phyloP scores from a whole-genome alignment of 1,140 invertebrate species.

The Leptoteleia sp. region DNA sequence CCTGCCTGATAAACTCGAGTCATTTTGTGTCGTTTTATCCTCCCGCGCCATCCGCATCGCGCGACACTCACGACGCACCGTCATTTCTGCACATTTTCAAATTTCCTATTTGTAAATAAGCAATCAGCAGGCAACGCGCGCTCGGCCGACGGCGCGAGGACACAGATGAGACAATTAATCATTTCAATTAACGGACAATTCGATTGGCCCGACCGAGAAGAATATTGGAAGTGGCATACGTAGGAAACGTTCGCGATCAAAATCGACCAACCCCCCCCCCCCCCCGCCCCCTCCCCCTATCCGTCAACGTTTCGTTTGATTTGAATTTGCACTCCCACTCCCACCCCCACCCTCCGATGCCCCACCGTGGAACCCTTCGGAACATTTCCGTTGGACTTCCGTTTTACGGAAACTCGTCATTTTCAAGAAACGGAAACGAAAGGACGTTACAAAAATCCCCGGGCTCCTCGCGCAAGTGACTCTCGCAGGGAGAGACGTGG shows the following conservation, averaged over 20 bases:
- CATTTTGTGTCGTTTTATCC: conserved; percentile 43
- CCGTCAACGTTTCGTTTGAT: conserved; percentile 19
- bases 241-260: conserved; percentile 69
- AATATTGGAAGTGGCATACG: conserved; percentile 78
- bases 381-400: conserved; percentile 41
- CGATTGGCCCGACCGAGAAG: conserved; percentile 78
- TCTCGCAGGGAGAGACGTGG: neutral
- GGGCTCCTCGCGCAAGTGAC: neutral
- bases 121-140: conserved; percentile 74
- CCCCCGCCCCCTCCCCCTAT: neutral
- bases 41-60: conserved; percentile 30
- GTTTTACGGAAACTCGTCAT: conserved; percentile 56
- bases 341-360: too few species aligned
- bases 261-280: too few species aligned
- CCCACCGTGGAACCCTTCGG: too few species aligned
- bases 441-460: conserved; percentile 37
- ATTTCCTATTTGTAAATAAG: conserved; percentile 83
- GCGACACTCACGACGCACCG: conserved; percentile 22
- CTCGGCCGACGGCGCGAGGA: conserved; percentile 56
- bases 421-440: conserved; percentile 64
- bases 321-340: conserved; percentile 24
- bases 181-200: conserved; percentile 82
- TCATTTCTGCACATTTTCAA: conserved; percentile 79
- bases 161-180: conserved; percentile 81
- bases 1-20: conserved; percentile 31